Base-by-base conservation (phyloP, 2,797 vertebrate species). In the Zalophus californianus region DNA sequence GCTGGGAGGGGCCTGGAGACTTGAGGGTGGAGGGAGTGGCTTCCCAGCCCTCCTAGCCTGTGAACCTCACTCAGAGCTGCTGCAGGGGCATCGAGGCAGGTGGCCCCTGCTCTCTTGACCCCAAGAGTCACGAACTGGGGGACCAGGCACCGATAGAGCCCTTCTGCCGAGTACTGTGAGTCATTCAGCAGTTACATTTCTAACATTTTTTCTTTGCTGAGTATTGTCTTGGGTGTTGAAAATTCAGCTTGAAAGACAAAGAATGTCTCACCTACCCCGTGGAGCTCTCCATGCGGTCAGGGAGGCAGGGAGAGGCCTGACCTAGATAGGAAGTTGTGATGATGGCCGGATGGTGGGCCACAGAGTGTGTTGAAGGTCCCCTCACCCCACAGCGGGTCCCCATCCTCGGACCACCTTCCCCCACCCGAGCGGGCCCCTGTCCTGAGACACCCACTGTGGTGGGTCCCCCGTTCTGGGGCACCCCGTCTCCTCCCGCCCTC, bases 1-100 rank as follows among this genome's bases (percentile, higher is more conserved):
- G n/a, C n/a, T 38, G 23, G 78, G 41, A 48, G 38, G 41, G 96
- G 90, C 56, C 56, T 75, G 90, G 66, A 91, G 95, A 86, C 78
- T 23, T 32, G 25, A 25, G 66, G 90, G 86, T 27, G 8, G 38
- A 94, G 87, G 35, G 73, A 89, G 91, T 89, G 54, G 41, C 96
- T 95, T 27, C 9, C 27, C 11, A 32, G 95, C 86, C 14, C 54
- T 48, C 16, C 3, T 12, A 16, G 20, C 9, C 85, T 77, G 32
- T 15, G 9, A 25, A 41, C 56, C 32, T 5, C 86, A 27, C 29
- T 15, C 16, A 8, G 52, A 32, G 85, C 85, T 60, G 21, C 29
- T 3, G 54, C 27, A 12, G 5, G 56, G 72, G 21, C 13, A 29
- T 25, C 5, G 8, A 44, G 66, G 70, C 25, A n/a, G 5, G 25